Evolutionary conservation across 53 echinoderm and acorn worm genomes (phyloP).

Genomic region (Antedon mediterranea): DNA sequence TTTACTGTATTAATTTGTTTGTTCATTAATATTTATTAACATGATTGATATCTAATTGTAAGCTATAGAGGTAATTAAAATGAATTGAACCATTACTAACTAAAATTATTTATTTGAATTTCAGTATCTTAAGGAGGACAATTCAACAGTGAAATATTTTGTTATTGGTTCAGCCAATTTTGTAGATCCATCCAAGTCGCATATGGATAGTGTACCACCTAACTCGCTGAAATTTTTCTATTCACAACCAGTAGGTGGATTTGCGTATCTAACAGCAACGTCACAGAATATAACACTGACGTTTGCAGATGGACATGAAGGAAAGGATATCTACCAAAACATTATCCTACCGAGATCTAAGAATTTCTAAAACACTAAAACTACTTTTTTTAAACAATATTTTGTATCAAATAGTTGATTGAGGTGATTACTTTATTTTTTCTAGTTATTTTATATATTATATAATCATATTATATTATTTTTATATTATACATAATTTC

Average conservation of each 20-base stretch:
- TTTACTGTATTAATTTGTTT: too few species aligned
- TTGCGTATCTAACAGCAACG: slow-evolving; percentile 54
- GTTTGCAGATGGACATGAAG: slow-evolving; percentile 45
- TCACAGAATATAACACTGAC: slow-evolving; percentile 31
- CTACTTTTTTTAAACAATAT: too few species aligned
- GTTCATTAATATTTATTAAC: too few species aligned
- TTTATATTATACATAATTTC: too few species aligned
- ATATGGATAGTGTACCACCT: slow-evolving; percentile 43
- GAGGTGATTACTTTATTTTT: too few species aligned
- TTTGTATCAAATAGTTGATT: too few species aligned
- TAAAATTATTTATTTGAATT: not conserved
- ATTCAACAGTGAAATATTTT: slow-evolving; percentile 63
- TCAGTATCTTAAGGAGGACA: slow-evolving; percentile 25
- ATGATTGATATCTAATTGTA: too few species aligned
- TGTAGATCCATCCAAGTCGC: slow-evolving; percentile 40
- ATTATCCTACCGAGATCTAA: slow-evolving; percentile 43
- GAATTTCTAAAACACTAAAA: too few species aligned
- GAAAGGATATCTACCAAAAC: slow-evolving; percentile 51
- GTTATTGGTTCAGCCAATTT: slow-evolving; percentile 74
- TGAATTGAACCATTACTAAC: too few species aligned
- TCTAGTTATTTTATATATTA: too few species aligned
- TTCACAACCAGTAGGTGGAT: slow-evolving; percentile 61
- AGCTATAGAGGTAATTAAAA: too few species aligned
- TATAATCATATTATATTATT: too few species aligned
- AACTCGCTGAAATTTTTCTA: slow-evolving; percentile 60